Conservation (phyloP, 2,113 vertebrate species). For the Psilopsiagon aurifrons region DNA sequence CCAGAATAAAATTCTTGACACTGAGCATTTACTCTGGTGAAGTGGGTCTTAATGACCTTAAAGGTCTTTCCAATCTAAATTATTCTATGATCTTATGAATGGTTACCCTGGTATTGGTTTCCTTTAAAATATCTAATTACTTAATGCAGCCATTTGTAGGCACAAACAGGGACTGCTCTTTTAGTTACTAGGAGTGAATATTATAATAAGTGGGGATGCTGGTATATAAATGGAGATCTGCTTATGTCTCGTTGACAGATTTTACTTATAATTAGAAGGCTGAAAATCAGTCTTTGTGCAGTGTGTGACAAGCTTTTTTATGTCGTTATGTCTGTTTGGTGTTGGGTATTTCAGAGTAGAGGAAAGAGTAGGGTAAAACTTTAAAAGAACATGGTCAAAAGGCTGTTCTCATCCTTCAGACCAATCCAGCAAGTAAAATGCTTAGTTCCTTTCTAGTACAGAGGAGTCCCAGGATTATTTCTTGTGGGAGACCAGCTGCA, state of each 20-base stretch:
- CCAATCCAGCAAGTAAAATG: background rate
- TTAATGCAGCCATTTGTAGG: background rate
- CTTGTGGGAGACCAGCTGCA: background rate
- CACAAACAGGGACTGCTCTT: background rate
- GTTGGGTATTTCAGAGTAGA: background rate
- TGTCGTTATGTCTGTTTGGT: background rate
- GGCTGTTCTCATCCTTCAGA: background rate
- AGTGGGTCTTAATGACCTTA: background rate
- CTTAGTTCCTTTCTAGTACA: background rate
- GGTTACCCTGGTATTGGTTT: background rate
- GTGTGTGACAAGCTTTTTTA: background rate
- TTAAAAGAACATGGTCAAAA: background rate
- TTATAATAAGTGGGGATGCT: background rate
- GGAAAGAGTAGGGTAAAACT: background rate
- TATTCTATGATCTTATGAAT: background rate
- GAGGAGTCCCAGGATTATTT: background rate
- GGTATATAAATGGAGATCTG: background rate
- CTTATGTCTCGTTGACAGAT: background rate
- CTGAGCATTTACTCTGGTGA: background rate
- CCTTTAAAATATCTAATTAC: background rate
- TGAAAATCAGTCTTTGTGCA: background rate
- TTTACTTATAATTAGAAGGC: background rate
- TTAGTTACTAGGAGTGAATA: background rate
- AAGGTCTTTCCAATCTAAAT: background rate
- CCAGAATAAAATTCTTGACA: background rate